These are phyloP conservation scores for Rhodinocichla rosea DNA, from an alignment of 2,113 vertebrate genomes.

Conservation along the genomic window DNA sequence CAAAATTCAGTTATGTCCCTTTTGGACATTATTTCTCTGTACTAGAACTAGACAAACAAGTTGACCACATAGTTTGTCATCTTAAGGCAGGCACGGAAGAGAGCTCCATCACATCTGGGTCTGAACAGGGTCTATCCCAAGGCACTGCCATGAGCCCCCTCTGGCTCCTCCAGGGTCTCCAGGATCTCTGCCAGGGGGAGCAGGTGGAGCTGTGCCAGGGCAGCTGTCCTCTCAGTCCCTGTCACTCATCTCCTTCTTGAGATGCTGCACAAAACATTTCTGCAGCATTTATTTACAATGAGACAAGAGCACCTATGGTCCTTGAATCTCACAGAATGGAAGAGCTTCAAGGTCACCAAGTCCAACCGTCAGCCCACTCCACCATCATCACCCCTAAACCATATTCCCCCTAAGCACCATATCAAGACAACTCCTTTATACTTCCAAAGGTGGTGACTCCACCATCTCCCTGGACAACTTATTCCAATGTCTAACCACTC, in stretches of 20 bases:
- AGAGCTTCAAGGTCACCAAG: background rate
- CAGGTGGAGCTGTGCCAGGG: background rate
- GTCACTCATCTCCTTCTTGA: background rate
- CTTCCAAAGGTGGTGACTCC: background rate
- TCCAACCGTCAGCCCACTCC: background rate
- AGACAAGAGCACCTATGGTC: background rate
- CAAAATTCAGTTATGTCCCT: background rate
- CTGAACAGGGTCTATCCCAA: background rate
- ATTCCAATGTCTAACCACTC: background rate
- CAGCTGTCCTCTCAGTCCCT: background rate
- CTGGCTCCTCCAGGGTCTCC: background rate
- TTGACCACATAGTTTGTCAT: background rate
- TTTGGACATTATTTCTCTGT: background rate
- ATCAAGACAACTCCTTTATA: background rate
- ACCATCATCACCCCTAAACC: background rate
- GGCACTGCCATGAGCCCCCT: fast-evolving
- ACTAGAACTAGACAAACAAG: background rate
- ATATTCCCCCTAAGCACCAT: background rate
- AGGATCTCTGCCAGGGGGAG: background rate
- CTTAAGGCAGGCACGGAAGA: background rate
- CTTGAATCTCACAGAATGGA: background rate
- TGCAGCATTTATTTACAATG: background rate
- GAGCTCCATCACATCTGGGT: background rate
- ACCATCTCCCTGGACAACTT: background rate
- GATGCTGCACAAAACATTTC: background rate